Evolutionary conservation across 2,888 invertebrate species (phyloP), one percentile per base, ranked within the genome.

Genomic region (Pycnomerus fuliginosus): DNA sequence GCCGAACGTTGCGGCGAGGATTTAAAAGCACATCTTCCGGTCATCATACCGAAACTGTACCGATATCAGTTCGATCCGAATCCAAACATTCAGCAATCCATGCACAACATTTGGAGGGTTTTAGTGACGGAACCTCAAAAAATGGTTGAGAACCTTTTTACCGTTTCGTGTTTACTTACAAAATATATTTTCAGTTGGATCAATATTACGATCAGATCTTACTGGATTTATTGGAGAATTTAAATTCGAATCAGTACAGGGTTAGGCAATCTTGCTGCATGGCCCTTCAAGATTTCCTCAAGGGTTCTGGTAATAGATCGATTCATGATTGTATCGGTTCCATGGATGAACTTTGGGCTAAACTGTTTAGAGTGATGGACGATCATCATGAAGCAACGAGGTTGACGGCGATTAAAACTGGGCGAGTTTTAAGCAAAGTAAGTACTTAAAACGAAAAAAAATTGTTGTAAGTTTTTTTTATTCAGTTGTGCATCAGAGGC

Each of bases 1-100:
- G 90, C 93, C 0, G 76, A 84, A 41, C 84, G 86, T 63, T 92
- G 93, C 14, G 88, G 88, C 2, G 85, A 87, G 12, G 89, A 91
- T 67, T 76, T 96, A 50, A 80, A 87, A 35, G 84, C 85, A 4
- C 87, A 90, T 69, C 70, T 95, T 53, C 85, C 90, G 0, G 84
- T 84, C 67, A 92, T 96, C 44, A 84, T 94, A 30, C 94, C 95
- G 8, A 85, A 90, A 34, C 76, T 95, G 14, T 94, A 87, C 73
- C 85, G 93, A 65, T 94, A 87, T 73, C 88, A 93, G 66, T 96
- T 90, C 72, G 95, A 97, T 72, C 95, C 96, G 7, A 91, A 90
- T 47, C 88, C 90, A 17, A 87, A 87, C 65, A 88, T 95, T 55
- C 94, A 95, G 70, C 84, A 87, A 66, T 91, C 93, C 10, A 96